Evolutionary conservation across 2,797 vertebrate species (phyloP).

Genomic region (Anguilla pacifica): DNA sequence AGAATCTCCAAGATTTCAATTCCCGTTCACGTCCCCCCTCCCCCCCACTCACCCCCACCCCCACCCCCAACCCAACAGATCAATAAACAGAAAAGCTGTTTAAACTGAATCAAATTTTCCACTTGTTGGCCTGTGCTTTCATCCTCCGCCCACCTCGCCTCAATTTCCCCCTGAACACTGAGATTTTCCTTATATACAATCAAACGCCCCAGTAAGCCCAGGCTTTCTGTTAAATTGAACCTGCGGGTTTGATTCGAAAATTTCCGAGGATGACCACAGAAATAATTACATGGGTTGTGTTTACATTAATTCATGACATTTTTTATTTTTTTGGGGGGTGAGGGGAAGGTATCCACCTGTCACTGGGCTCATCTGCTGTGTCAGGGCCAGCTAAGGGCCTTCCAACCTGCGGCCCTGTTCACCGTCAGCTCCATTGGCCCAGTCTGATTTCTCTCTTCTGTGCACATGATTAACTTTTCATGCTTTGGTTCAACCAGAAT

Average conservation of each 20-base stretch:
- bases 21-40: constrained; percentile 63
- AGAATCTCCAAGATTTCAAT: constrained; percentile 66
- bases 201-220: constrained; percentile 87
- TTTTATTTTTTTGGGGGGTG: constrained; percentile 53
- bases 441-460: constrained; percentile 88
- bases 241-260: constrained; percentile 59
- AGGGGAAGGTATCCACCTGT: constrained; percentile 78
- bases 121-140: constrained; percentile 65
- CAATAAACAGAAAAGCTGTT: constrained; percentile 82
- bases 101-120: constrained; percentile 84
- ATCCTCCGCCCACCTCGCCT: constrained; percentile 33
- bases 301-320: constrained; percentile 97
- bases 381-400: constrained; percentile 75
- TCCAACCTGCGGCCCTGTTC: constrained; percentile 77
- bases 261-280: constrained; percentile 73
- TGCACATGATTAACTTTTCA: constrained; percentile 98
- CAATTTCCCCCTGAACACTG: constrained; percentile 55
- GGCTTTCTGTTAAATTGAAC: constrained; percentile 80
- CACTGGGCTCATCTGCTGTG: constrained; percentile 91
- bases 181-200: constrained; percentile 78
- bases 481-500: constrained; percentile 97
- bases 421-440: constrained; percentile 78
- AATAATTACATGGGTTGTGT: constrained; percentile 84
- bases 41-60: constrained; percentile 53
- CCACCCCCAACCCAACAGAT: constrained; percentile 62